These are phyloP conservation scores for Serranus cabrilla DNA, from an alignment of 2,797 vertebrate species.

Conservation along the genomic window DNA sequence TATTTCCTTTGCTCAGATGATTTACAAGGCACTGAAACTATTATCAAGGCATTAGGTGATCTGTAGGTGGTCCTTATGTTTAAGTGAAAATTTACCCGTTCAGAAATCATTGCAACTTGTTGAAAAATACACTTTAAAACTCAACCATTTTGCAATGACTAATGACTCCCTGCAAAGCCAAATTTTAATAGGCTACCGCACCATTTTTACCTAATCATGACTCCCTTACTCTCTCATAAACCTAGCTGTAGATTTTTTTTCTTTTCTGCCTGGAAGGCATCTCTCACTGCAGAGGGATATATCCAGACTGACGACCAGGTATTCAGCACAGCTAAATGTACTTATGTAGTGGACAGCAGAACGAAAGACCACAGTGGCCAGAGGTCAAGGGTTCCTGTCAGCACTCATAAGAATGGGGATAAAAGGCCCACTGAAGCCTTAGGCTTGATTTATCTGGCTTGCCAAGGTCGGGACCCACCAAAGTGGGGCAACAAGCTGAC, in stretches of 20 bases:
- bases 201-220: neutral
- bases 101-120: neutral
- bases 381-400: slow-evolving; percentile 72
- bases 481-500: slow-evolving; percentile 64
- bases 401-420: slow-evolving; percentile 53
- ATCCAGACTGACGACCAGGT: slow-evolving; percentile 67
- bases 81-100: neutral
- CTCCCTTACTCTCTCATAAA: slow-evolving; percentile 21
- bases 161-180: neutral
- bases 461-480: slow-evolving; percentile 70
- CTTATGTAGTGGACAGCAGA: slow-evolving; percentile 54
- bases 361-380: slow-evolving; percentile 68
- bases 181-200: neutral
- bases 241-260: neutral
- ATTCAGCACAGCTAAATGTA: slow-evolving; percentile 50
- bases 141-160: slow-evolving; percentile 3
- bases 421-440: slow-evolving; percentile 73
- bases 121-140: neutral
- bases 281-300: slow-evolving; percentile 52
- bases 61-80: neutral
- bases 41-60: neutral
- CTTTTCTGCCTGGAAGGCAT: slow-evolving; percentile 61
- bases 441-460: slow-evolving; percentile 78
- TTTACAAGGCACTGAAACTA: neutral
- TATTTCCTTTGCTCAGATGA: neutral